Conservation (phyloP, 2,797 vertebrate genomes). For the Alca torda region DNA sequence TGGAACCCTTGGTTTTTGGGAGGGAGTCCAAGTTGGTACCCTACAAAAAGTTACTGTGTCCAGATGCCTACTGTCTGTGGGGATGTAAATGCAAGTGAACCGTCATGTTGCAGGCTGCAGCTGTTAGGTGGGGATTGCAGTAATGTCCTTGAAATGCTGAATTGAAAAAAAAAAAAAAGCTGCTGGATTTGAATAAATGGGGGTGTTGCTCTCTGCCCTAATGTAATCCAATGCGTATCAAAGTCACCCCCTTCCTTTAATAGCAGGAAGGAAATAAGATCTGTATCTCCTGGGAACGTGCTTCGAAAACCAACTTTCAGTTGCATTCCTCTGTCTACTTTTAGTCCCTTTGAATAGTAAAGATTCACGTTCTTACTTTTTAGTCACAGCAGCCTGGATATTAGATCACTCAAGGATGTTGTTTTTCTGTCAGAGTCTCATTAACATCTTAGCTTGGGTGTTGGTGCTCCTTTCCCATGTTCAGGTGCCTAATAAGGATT, state of each 20-base stretch:
- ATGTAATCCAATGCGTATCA: neutral
- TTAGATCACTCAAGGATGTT: neutral
- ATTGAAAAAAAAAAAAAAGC: neutral
- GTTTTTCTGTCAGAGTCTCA: neutral
- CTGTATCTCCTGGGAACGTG: conserved; percentile 18
- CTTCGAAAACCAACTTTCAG: neutral
- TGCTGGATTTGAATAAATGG: neutral
- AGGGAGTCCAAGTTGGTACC: neutral
- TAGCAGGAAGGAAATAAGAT: conserved; percentile 38
- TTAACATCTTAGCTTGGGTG: neutral
- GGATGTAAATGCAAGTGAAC: neutral
- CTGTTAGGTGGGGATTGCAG: neutral
- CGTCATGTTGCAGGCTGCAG: neutral
- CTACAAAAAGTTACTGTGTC: neutral
- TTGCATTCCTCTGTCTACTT: neutral
- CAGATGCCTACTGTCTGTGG: neutral
- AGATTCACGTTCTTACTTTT: neutral
- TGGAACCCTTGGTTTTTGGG: neutral
- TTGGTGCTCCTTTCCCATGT: neutral
- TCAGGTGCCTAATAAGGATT: neutral
- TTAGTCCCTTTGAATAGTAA: neutral
- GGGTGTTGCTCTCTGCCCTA: neutral
- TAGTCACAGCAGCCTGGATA: neutral
- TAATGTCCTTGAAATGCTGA: neutral
- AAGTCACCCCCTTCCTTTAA: neutral